These are phyloP conservation scores for Parasteatoda tepidariorum DNA, from an alignment of 1,140 invertebrate species.

Conservation along the genomic window DNA sequence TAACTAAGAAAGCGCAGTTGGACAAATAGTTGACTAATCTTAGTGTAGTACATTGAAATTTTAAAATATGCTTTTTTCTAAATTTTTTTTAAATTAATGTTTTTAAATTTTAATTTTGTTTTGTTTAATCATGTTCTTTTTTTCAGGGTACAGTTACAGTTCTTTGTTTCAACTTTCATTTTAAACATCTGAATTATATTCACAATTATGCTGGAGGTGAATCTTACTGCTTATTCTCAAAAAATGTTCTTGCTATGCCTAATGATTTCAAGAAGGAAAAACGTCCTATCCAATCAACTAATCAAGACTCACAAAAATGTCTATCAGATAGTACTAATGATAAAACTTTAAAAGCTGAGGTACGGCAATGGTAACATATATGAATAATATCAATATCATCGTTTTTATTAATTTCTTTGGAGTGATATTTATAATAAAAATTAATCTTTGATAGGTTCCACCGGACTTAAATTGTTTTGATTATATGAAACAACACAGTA, in stretches of 20 bases:
- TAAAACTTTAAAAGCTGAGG: not conserved
- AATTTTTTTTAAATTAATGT: not conserved
- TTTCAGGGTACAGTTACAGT: constrained; percentile 25
- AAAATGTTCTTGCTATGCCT: not conserved
- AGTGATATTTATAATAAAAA: not conserved
- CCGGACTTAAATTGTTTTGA: not conserved
- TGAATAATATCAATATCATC: too few relatives aligned
- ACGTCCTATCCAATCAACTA: not conserved
- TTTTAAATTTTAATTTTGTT: not conserved
- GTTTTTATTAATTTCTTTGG: not conserved
- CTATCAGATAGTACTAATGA: not conserved
- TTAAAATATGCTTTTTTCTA: not conserved
- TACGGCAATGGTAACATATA: not conserved
- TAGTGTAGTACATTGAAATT: not conserved
- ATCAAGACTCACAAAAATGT: not conserved
- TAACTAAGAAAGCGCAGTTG: not conserved
- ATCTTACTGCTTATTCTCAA: constrained; percentile 13
- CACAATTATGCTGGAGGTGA: not conserved
- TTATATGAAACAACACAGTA: not conserved
- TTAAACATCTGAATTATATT: not conserved
- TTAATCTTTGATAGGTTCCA: not conserved
- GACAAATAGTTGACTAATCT: not conserved
- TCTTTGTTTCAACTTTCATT: constrained; percentile 27
- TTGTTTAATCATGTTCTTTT: not conserved
- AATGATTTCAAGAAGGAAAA: not conserved